These are phyloP conservation scores for Terrapene triunguis DNA, from an alignment of 2,113 vertebrate genomes.

Conservation along the genomic window DNA sequence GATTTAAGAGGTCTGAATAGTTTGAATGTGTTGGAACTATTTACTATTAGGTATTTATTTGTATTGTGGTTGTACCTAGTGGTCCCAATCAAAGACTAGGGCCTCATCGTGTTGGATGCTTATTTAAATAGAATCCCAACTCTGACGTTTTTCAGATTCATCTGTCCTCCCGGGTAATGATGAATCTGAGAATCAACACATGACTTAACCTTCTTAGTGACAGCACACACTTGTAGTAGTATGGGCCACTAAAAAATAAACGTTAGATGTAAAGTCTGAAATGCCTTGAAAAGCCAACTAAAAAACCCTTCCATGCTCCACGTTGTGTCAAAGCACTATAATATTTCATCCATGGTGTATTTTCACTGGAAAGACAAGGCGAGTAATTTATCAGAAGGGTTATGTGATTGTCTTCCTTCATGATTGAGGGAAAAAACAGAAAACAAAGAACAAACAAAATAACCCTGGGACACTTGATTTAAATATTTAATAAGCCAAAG, in stretches of 20 bases:
- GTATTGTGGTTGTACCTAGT: background rate
- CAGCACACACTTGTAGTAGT: background rate
- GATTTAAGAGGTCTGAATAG: background rate
- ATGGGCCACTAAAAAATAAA: background rate
- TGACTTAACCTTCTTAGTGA: background rate
- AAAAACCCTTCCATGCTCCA: background rate
- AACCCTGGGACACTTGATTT: background rate
- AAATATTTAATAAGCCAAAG: background rate
- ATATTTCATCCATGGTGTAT: background rate
- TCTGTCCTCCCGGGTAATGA: background rate
- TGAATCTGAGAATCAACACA: background rate
- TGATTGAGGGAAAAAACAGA: slow-evolving; percentile 6
- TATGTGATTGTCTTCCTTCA: background rate
- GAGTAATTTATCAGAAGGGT: background rate
- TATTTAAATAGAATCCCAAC: background rate
- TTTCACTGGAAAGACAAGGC: background rate
- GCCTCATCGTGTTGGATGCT: background rate
- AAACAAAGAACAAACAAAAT: background rate
- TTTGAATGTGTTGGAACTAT: background rate
- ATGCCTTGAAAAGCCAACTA: background rate
- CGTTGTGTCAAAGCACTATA: background rate
- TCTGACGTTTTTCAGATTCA: background rate
- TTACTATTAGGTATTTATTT: background rate
- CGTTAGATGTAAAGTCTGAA: background rate
- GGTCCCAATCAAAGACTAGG: background rate